phyloP scores from a whole-genome alignment of 2,113 vertebrate species.

The Asarcornis scutulata region DNA sequence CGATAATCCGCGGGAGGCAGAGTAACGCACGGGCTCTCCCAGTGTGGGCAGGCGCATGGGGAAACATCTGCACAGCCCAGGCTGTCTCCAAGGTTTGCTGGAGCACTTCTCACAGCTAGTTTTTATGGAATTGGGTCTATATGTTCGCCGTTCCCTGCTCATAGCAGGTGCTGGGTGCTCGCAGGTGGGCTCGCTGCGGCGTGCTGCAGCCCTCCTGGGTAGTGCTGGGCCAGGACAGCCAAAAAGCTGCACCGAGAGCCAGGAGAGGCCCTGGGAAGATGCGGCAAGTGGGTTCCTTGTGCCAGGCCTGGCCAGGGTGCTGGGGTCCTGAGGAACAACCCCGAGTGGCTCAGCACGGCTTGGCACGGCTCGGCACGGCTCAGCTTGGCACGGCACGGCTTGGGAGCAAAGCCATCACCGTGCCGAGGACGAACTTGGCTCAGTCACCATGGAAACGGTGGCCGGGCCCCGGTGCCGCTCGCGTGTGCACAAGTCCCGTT shows the following conservation, averaged over 20 bases:
- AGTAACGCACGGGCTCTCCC: background rate
- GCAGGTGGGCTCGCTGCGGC: rapidly evolving
- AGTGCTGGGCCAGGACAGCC: background rate
- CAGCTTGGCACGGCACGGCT: too few relatives aligned
- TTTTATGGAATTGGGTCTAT: rapidly evolving
- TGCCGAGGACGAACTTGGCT: slow-evolving; percentile 51
- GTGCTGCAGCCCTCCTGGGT: too few relatives aligned
- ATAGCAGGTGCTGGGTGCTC: rapidly evolving
- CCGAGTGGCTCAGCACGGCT: too few relatives aligned
- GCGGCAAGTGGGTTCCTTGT: background rate
- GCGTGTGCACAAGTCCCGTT: slow-evolving; percentile 45
- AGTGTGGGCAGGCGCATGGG: background rate
- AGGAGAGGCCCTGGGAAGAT: background rate
- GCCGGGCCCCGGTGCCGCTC: slow-evolving; percentile 48
- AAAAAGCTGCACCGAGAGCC: background rate
- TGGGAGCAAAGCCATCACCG: background rate
- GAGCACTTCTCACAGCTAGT: rapidly evolving
- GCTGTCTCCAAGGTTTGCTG: background rate
- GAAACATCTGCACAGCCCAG: background rate
- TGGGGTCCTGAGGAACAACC: background rate
- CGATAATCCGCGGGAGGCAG: background rate
- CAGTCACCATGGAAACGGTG: slow-evolving; percentile 76
- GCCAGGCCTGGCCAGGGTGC: background rate
- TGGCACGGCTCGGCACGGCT: background rate
- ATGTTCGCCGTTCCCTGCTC: background rate